Conservation (phyloP, 2,888 invertebrate genomes). For the Rapana venosa region DNA sequence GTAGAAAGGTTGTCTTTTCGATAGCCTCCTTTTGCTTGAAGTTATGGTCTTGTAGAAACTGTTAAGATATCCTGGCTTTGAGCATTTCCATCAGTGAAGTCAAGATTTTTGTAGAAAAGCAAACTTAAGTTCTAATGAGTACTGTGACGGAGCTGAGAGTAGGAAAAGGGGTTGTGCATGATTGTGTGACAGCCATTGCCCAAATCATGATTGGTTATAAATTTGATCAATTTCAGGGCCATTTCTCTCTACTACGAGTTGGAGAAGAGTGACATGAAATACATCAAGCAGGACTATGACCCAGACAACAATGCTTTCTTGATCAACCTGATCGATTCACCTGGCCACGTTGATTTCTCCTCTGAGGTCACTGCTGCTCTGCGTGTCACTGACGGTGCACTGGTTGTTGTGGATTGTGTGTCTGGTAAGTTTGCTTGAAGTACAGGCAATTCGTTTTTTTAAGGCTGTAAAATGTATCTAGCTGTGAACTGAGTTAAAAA, state of each 20-base stretch:
- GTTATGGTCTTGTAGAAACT: too few relatives aligned
- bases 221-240: slow-evolving; percentile 84
- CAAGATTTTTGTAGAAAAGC: too few relatives aligned
- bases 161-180: not conserved
- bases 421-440: slow-evolving; percentile 86
- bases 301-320: slow-evolving; percentile 90
- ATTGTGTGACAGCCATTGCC: not conserved
- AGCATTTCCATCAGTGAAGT: too few relatives aligned
- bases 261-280: slow-evolving; percentile 93
- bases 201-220: not conserved
- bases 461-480: too few relatives aligned
- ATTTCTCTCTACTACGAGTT: slow-evolving; percentile 99
- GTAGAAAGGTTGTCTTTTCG: too few relatives aligned
- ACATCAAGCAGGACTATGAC: slow-evolving; percentile 91
- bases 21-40: too few relatives aligned
- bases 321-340: slow-evolving; percentile 99
- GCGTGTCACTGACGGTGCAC: slow-evolving; percentile 99
- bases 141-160: too few relatives aligned
- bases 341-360: slow-evolving; percentile 99
- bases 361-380: slow-evolving; percentile 99
- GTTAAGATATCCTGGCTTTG: too few relatives aligned
- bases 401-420: slow-evolving; percentile 99
- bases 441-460: too few relatives aligned
- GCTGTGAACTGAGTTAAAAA: not conserved
- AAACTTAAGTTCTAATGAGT: too few relatives aligned